phyloP scores from a whole-genome alignment of 2,797 vertebrate genomes.

The Rhynchonycteris naso region DNA sequence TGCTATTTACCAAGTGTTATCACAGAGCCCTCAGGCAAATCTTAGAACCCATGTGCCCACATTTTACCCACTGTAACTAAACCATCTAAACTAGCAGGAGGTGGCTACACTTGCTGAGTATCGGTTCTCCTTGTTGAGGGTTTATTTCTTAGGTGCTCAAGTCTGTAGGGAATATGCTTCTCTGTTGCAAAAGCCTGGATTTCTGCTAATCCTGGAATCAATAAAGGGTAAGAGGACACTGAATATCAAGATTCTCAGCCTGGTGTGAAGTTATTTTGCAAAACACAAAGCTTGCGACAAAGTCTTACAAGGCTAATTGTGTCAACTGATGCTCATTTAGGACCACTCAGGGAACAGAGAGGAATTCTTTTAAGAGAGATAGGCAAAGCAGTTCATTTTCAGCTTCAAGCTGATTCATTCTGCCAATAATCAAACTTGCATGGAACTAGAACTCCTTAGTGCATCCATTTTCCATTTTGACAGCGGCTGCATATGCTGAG shows the following conservation, averaged over 20 bases:
- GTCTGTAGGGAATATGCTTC: not conserved
- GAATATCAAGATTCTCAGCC: slow-evolving; percentile 35
- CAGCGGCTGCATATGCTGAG: slow-evolving; percentile 27
- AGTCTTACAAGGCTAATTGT: slow-evolving; percentile 1
- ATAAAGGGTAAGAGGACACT: slow-evolving; percentile 13
- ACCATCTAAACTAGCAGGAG: not conserved
- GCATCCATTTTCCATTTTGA: slow-evolving; percentile 18
- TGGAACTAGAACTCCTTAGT: not conserved
- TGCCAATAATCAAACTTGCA: slow-evolving; percentile 42
- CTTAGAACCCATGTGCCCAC: slow-evolving; percentile 34
- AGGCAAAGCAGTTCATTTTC: not conserved
- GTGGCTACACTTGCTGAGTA: not conserved
- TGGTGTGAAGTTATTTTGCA: not conserved
- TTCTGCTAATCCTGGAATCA: not conserved
- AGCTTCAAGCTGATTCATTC: slow-evolving; percentile 43
- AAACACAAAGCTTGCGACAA: not conserved
- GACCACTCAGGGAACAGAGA: not conserved
- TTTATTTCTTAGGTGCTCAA: slow-evolving; percentile 6
- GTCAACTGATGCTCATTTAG: not conserved
- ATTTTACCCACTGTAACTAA: not conserved
- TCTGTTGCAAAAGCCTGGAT: not conserved
- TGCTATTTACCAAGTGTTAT: slow-evolving; percentile 56
- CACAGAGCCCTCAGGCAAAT: not conserved
- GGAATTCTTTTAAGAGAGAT: not conserved
- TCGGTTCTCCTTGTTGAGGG: not conserved